Evolutionary conservation across 23 tunicate genomes (phyloP).

Genomic region (Ciona savignyi): DNA sequence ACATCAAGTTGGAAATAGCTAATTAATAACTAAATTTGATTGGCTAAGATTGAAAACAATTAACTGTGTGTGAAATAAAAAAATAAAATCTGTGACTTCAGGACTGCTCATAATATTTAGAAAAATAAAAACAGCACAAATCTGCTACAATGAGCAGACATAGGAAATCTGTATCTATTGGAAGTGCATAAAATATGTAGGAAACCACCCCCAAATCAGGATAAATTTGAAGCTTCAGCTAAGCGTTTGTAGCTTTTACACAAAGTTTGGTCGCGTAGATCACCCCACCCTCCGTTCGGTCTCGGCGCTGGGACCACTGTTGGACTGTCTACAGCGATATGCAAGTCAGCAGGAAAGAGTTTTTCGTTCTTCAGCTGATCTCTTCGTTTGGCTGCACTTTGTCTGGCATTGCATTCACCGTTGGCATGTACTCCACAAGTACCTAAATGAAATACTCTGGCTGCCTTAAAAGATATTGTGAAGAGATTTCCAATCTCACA

Average conservation of each 20-base stretch:
- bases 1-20: too few relatives aligned
- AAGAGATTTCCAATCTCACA: neutral
- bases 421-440: conserved; percentile 46
- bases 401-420: conserved; percentile 31
- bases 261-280: conserved; percentile 61
- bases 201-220: neutral
- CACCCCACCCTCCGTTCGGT: conserved; percentile 99
- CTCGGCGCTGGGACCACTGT: conserved; percentile 14
- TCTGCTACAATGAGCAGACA: too few relatives aligned
- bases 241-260: conserved; percentile 46
- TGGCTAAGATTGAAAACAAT: too few relatives aligned
- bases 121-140: too few relatives aligned
- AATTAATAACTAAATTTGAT: too few relatives aligned
- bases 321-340: conserved; percentile 31
- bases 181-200: neutral
- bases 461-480: conserved; percentile 41
- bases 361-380: conserved; percentile 5
- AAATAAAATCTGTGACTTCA: neutral
- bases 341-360: conserved; percentile 47
- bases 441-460: conserved; percentile 77
- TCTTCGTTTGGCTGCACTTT: conserved; percentile 6
- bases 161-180: neutral
- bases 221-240: neutral
- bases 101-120: too few relatives aligned
- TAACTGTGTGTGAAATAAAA: too few relatives aligned